Base-by-base conservation (phyloP, 1,140 invertebrate genomes). In the Drosophila pseudoananassae region DNA sequence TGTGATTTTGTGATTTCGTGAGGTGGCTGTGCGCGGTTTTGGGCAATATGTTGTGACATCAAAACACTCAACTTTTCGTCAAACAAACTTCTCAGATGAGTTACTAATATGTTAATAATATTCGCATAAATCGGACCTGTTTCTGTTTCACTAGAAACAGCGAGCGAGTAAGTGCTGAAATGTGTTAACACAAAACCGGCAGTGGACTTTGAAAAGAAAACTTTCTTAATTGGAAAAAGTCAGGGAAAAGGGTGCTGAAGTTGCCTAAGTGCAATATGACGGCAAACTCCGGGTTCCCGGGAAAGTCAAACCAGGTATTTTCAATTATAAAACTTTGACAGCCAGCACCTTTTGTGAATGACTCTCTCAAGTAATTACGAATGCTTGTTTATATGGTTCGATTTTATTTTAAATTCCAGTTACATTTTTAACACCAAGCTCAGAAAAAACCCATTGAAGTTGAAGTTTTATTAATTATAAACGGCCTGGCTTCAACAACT, bases 291-390 rank as follows among this genome's bases (percentile, higher is more conserved):
- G n/a, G 10, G 10, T 10, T 8, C n/a, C n/a, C n/a, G 9, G 25
- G 47, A 66, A 74, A 56, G 52, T 55, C 59, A 74, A 38, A 4
- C 9, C 14, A 64, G 66, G 47, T 66, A 76, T 68, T 76, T 76
- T 68, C 73, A 76, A 76, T 76, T 76, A 76, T 56, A 76, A 76
- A 76, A 76, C 72, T 76, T 76, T 54, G 63, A 68, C 63, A 68
- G 38, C 31, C n/a, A 31, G 25, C 63, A 65, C 68, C 51, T 40
- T 59, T 66, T 51, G 55, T 56, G 56, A 53, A 55, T 52, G 29
- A 54, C 51, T 51, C 47, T 38, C 36, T n/a, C 17, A 15, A 50
- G 36, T 50, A 76, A 68, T 75, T 49, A 33, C 43, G 36, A 53
- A 53, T 68, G 15, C 46, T 29, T 31, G 36, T 23, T 53, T 25